Conservation (phyloP, 2,888 invertebrate species). For the Aleiodes leptofemur region DNA sequence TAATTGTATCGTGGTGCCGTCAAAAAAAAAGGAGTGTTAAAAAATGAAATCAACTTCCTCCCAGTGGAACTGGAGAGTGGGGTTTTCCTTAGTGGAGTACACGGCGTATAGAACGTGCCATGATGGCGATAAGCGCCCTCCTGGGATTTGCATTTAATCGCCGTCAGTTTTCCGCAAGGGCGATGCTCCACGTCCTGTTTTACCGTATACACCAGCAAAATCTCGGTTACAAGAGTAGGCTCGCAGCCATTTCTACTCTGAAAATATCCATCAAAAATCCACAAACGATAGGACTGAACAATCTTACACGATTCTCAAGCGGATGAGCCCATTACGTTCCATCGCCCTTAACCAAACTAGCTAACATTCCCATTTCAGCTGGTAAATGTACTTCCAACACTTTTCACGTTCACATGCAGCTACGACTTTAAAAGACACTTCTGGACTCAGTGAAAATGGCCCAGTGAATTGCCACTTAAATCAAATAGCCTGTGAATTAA, state of each 20-base stretch:
- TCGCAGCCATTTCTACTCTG: constrained; percentile 40
- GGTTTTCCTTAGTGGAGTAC: constrained; percentile 48
- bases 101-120: constrained; percentile 53
- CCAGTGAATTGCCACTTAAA: not conserved
- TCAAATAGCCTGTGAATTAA: constrained; percentile 1
- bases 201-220: constrained; percentile 37
- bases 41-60: constrained; percentile 11
- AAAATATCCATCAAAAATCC: constrained; percentile 37
- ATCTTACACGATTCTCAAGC: constrained; percentile 17
- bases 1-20: constrained; percentile 58
- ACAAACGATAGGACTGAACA: constrained; percentile 10
- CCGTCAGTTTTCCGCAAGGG: constrained; percentile 47
- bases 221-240: constrained; percentile 40
- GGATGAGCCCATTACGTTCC: constrained; percentile 10
- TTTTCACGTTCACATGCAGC: not conserved
- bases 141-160: constrained; percentile 66
- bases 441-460: not conserved
- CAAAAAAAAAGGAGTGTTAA: constrained; percentile 42
- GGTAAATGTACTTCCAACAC: constrained; percentile 18
- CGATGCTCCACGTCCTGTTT: not conserved
- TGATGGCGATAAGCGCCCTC: constrained; percentile 59
- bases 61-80: not conserved
- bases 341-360: not conserved
- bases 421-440: not conserved
- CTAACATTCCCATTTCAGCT: not conserved